Conservation (phyloP, 2,113 vertebrate species). For the Anhinga anhinga region DNA sequence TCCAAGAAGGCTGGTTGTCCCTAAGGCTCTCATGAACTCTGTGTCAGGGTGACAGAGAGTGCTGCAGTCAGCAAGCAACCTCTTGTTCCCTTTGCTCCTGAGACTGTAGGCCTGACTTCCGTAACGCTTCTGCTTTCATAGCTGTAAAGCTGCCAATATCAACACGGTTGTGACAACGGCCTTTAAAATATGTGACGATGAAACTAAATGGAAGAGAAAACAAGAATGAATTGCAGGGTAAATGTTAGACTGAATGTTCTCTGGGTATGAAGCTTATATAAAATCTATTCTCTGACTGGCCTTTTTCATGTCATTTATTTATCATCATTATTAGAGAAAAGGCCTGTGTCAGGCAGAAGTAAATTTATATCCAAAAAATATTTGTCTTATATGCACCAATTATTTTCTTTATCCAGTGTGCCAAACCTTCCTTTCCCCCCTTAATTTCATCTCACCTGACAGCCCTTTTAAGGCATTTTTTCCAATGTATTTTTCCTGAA, state of each 20-base stretch:
- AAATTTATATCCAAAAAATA: background rate
- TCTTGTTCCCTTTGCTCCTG: background rate
- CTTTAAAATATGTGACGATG: background rate
- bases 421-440: background rate
- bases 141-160: background rate
- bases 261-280: background rate
- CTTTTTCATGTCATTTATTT: background rate
- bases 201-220: background rate
- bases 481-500: background rate
- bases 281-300: background rate
- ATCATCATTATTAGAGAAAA: background rate
- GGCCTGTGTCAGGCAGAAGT: background rate
- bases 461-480: background rate
- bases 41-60: background rate
- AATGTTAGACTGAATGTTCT: background rate
- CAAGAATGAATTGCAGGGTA: background rate
- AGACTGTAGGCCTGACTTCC: background rate
- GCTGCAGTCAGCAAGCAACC: background rate
- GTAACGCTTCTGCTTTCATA: background rate
- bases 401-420: background rate
- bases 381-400: background rate
- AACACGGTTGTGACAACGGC: background rate
- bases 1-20: background rate
- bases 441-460: background rate
- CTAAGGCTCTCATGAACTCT: background rate